Base-by-base conservation (phyloP, 2,888 invertebrate genomes). In the Eilema sororculum region DNA sequence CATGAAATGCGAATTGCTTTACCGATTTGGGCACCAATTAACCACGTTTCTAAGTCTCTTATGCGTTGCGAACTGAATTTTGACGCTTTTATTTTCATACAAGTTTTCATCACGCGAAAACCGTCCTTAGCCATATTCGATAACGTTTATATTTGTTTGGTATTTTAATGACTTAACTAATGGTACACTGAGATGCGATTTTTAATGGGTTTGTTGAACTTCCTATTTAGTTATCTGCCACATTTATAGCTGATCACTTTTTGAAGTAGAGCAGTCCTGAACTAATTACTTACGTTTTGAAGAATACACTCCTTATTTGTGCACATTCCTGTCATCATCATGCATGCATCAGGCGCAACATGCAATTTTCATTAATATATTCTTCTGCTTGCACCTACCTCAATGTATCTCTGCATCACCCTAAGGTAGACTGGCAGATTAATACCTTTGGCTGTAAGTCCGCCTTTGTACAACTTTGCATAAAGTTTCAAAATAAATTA, bases 141-240 rank as follows among this genome's bases (percentile, higher is more conserved):
- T 71, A 80, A 76, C 69, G 74, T 73, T 68, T 76, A 65, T 72
- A 71, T 65, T 84, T 67, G 68, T 33, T 16, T 68, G 65, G 22
- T 57, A 61, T 22, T n/a, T 20, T 20, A 60, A n/a, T 56, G 25
- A 60, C 64, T 71, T 67, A 73, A 71, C 69, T 73, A 77, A 73
- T 73, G 62, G 62, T 71, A 64, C 78, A 71, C 76, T 78, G 69
- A 80, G 83, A 84, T 87, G 84, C 82, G 79, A 79, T 84, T 86
- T 81, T 85, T 84, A 82, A 90, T 86, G 87, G 82, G 92, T 90
- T 86, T 86, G 79, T 89, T 90, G 86, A 90, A 89, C 91, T 87
- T 80, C 76, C 75, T 76, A 73, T 74, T 78, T 72, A 72, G 78
- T 79, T 85, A 81, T 87, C 82, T 88, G 83, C 84, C 79, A 84